Evolutionary conservation across 2,113 vertebrate genomes (phyloP).

Genomic region (Gallinago media): DNA sequence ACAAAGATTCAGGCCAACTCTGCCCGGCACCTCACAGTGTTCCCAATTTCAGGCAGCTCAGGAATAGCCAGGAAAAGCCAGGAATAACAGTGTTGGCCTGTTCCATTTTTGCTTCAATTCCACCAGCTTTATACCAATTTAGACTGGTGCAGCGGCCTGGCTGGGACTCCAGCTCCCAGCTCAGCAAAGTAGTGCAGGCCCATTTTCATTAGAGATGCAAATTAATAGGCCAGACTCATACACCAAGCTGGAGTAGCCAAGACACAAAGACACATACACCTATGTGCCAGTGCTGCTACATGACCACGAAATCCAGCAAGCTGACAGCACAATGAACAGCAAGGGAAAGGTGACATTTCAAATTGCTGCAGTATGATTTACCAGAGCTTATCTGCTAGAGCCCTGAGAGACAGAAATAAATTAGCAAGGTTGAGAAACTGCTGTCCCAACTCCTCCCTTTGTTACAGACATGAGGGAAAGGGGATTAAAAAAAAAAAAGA

Average conservation of each 20-base stretch:
- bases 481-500: too few species aligned
- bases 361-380: not conserved
- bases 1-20: not conserved
- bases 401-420: not conserved
- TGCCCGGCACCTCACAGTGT: rapidly evolving
- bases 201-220: not conserved
- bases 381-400: not conserved
- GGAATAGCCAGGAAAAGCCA: too few species aligned
- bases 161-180: not conserved
- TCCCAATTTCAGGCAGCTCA: not conserved
- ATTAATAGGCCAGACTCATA: not conserved
- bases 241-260: not conserved
- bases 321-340: not conserved
- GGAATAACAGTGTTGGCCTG: not conserved
- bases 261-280: not conserved
- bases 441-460: not conserved
- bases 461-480: not conserved
- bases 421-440: not conserved
- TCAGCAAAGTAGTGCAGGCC: not conserved
- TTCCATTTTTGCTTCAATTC: not conserved
- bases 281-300: not conserved
- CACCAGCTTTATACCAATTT: not conserved
- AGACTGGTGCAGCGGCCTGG: not conserved
- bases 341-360: not conserved
- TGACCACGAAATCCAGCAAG: not conserved